A percentile compares a stretch with the other conserved stretches of the same genome.
Evolutionary conservation across 2,113 vertebrate genomes (phyloP).

Genomic region (Lanius collurio): DNA sequence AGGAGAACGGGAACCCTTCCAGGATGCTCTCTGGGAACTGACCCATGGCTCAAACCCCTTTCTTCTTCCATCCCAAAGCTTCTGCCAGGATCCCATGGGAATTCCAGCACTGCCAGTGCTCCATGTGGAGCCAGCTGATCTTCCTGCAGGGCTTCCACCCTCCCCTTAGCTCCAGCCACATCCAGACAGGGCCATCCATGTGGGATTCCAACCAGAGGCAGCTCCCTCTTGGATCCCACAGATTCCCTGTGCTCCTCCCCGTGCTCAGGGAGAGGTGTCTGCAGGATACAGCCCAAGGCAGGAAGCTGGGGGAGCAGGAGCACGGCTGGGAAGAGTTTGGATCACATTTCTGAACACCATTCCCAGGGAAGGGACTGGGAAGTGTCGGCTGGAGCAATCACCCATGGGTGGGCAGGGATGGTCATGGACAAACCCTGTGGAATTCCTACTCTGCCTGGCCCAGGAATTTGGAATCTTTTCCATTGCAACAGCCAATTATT

Average conservation of each 20-base stretch:
- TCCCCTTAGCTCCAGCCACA: neutral
- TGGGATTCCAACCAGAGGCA: neutral
- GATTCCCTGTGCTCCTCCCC: neutral
- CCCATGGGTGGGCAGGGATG: neutral
- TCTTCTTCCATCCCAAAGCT: neutral
- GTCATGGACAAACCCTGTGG: neutral
- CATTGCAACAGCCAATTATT: neutral
- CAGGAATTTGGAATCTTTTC: neutral
- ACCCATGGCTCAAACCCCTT: neutral
- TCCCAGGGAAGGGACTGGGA: neutral
- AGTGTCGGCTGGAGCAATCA: neutral
- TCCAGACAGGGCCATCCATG: neutral
- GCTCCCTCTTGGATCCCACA: neutral
- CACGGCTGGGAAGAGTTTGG: neutral
- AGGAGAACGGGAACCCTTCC: neutral
- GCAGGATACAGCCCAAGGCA: neutral
- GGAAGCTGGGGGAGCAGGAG: neutral
- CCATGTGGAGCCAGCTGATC: neutral
- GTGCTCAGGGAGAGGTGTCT: neutral
- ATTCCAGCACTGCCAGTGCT: accelerated
- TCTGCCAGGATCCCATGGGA: neutral
- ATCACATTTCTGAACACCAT: neutral
- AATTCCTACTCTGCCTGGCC: neutral
- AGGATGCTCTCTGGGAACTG: accelerated
- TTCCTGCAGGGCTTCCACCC: neutral